These are phyloP conservation scores for Tyrophagus putrescentiae DNA, from an alignment of 1,140 invertebrate genomes.

Conservation along the genomic window DNA sequence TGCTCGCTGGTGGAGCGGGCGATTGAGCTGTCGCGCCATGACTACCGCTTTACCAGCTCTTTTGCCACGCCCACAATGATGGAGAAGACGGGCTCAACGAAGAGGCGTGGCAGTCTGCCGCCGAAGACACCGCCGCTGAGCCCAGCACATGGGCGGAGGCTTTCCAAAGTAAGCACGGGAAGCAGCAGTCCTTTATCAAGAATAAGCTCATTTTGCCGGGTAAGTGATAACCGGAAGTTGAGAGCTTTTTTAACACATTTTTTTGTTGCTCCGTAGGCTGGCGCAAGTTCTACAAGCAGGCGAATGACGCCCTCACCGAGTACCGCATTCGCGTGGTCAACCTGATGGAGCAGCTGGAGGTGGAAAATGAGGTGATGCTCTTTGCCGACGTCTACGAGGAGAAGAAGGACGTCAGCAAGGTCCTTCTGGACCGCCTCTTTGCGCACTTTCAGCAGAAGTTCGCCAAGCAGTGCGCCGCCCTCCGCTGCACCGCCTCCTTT, in stretches of 20 bases:
- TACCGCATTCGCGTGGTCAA: not conserved
- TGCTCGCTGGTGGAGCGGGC: conserved; percentile 16
- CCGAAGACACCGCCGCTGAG: too few species aligned
- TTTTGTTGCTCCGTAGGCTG: not conserved
- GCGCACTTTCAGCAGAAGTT: not conserved
- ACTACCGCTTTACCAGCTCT: not conserved
- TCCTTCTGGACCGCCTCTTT: not conserved
- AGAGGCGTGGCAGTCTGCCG: too few species aligned
- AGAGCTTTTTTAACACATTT: not conserved
- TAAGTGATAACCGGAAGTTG: not conserved
- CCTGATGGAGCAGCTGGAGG: not conserved
- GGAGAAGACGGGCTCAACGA: not conserved
- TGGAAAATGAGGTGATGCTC: not conserved
- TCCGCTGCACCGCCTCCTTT: not conserved
- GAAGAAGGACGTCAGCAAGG: not conserved
- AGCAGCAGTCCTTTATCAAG: not conserved
- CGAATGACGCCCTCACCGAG: not conserved
- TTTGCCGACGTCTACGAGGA: conserved; percentile 4
- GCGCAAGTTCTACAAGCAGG: not conserved
- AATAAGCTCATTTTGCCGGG: not conserved
- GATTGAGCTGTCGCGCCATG: conserved; percentile 6
- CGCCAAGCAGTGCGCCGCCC: not conserved
- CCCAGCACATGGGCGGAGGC: too few species aligned
- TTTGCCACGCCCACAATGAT: not conserved
- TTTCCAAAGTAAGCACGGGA: not conserved